phyloP scores from a whole-genome alignment of 2,888 invertebrate species.

The Ptilodon capucinus region DNA sequence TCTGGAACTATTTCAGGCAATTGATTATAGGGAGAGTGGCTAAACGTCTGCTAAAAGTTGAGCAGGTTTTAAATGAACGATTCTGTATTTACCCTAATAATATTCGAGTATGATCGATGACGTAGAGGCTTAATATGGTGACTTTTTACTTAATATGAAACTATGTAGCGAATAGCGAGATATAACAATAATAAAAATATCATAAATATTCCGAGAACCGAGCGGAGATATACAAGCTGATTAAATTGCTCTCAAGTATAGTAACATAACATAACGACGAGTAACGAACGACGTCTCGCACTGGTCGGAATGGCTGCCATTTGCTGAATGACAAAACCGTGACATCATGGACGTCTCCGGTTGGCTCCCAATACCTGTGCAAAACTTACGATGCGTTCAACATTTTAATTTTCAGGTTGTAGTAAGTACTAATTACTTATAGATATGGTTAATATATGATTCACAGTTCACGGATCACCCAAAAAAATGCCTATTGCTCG shows the following conservation, averaged over 20 bases:
- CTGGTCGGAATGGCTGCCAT: conserved; percentile 39
- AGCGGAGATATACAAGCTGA: conserved; percentile 31
- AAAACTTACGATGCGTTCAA: too few relatives aligned
- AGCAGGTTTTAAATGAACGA: background rate
- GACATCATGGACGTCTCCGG: conserved; percentile 38
- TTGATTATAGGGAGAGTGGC: background rate
- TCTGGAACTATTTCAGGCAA: background rate
- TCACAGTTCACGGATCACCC: background rate
- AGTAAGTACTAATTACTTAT: too few relatives aligned
- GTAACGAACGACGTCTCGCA: conserved; percentile 30
- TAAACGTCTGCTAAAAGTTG: background rate
- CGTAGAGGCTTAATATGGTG: background rate
- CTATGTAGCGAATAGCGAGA: background rate
- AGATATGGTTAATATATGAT: background rate
- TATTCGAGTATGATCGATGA: background rate
- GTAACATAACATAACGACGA: conserved; percentile 32
- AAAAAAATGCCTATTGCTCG: too few relatives aligned
- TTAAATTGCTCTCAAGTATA: conserved; percentile 37
- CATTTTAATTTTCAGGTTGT: background rate
- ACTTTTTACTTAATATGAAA: background rate
- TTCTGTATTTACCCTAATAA: background rate
- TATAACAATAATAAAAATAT: conserved; percentile 9
- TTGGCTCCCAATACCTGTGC: conserved; percentile 15
- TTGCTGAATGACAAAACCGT: conserved; percentile 40
- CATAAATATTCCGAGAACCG: conserved; percentile 29